Base-by-base conservation (phyloP, 2,113 vertebrate species). In the Heloderma charlesbogerti region DNA sequence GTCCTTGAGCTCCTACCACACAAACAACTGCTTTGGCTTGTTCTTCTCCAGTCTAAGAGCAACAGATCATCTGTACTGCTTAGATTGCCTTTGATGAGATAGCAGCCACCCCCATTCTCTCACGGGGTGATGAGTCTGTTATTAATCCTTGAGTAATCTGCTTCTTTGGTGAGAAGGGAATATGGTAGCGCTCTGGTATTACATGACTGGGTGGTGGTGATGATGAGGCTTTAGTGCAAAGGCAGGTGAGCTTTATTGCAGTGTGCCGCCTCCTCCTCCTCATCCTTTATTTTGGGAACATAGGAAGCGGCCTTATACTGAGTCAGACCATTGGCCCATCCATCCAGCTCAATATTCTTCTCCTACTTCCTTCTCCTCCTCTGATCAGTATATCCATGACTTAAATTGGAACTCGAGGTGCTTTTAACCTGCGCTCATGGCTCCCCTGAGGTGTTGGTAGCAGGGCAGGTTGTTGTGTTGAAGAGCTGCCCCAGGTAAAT, bases 341-440 rank as follows among this genome's bases (percentile, higher is more conserved):
- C 48, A 51, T 8, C 48, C 8, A 51, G 48, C 48, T 51, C 48
- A 51, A 51, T 51, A 51, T 54, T 54, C 51, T 12, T 54, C 71
- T 45, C 4, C 29, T 0, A 66, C 34, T 60, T 79, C 51, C 22
- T 81, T 63, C 16, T 37, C 1, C 8, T 75, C 72, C 40, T 91
- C 82, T n/a, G 3, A 57, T 0, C 0, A 1, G 66, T 7, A 54
- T 31, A 54, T n/a, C 45, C 72, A 9, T 0, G 0, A 27, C 77
- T 77, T 13, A 31, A 1, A 1, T 9, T 15, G 0, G 57, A 6
- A 69, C 51, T 57, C 1, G 0, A 29, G 43, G 66, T 54, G 1
- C 0, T 5, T 66, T 4, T 25, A 10, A 9, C 40, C 25, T 4
- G 69, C 1, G 0, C 1, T 0, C 2, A 1, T 3, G 37, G 4